Evolutionary conservation across 2,113 vertebrate genomes (phyloP), one percentile per base, ranked within the genome.

Genomic region (Rana temporaria): DNA sequence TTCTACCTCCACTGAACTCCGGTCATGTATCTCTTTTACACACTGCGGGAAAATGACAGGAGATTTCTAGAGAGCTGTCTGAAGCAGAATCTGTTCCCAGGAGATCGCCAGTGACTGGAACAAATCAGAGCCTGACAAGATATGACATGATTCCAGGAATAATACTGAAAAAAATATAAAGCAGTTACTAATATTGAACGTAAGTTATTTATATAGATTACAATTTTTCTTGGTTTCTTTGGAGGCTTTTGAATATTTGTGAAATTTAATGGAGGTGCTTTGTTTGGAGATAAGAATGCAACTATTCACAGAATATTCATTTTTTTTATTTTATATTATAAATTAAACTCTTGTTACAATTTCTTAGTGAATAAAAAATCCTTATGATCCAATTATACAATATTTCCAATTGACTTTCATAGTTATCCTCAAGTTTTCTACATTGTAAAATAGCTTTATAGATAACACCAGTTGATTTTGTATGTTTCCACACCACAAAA

Each of bases 121-220:
- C 65, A 80, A 79, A 60, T 62, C 66, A 62, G 20, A 65, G 59
- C 8, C 64, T 62, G 72, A 60, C 72, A 75, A 38, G 72, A 42
- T 62, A 75, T 55, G 9, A 17, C 20, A 71, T 55, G 7, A 24
- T 71, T 48, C 69, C 69, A 71, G 69, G 69, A 71, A 71, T 71
- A 71, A 71, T 48, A 71, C 55, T 71, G 69, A 71, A 55, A 48
- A 48, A 48, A 48, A 48, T 48, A 48, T 48, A 1, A 12, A 48
- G 42, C 42, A 48, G 42, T 48, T 8, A 48, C 6, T 48, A 48
- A 48, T 48, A 12, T 12, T 9, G 12, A 48, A 48, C 9, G 0
- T 1, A 48, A 48, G 9, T 19, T 14, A 6, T 32, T 17, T 34
- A 6, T 57, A 32, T 57, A 57, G 42, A 73, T 34, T 73, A 24